Evolutionary conservation across 2,888 invertebrate genomes (phyloP).

Genomic region (Clostera curtula): DNA sequence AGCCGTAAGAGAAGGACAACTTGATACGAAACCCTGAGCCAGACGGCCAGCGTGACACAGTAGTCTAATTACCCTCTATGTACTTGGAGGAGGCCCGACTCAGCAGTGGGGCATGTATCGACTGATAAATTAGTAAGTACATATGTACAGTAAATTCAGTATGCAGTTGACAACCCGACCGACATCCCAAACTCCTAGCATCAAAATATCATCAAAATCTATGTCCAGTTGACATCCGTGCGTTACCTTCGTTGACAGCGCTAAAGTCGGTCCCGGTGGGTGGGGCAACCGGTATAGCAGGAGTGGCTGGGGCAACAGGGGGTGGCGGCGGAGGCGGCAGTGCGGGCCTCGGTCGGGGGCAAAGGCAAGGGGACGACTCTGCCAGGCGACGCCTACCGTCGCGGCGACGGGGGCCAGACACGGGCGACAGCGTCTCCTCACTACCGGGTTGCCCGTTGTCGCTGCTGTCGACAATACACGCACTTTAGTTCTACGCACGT

Average conservation of each 20-base stretch:
- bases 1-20: too few relatives aligned
- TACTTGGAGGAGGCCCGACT: too few relatives aligned
- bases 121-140: too few relatives aligned
- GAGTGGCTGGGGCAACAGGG: slow-evolving; percentile 10
- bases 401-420: slow-evolving; percentile 26
- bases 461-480: slow-evolving; percentile 46
- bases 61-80: too few relatives aligned
- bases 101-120: too few relatives aligned
- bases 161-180: too few relatives aligned
- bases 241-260: slow-evolving; percentile 71
- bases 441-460: slow-evolving; percentile 54
- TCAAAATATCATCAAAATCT: too few relatives aligned
- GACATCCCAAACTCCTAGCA: too few relatives aligned
- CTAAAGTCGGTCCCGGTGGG: slow-evolving; percentile 51
- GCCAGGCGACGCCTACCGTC: slow-evolving; percentile 45
- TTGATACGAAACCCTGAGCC: too few relatives aligned
- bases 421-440: slow-evolving; percentile 45
- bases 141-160: too few relatives aligned
- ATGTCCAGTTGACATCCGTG: slow-evolving; percentile 57
- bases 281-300: slow-evolving; percentile 12
- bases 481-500: slow-evolving; percentile 6
- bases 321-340: slow-evolving; percentile 36
- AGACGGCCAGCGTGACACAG: too few relatives aligned
- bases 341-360: slow-evolving; percentile 45
- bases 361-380: slow-evolving; percentile 59